Evolutionary conservation across 2,888 invertebrate genomes (phyloP).

Genomic region (Andrena chrysosceles): DNA sequence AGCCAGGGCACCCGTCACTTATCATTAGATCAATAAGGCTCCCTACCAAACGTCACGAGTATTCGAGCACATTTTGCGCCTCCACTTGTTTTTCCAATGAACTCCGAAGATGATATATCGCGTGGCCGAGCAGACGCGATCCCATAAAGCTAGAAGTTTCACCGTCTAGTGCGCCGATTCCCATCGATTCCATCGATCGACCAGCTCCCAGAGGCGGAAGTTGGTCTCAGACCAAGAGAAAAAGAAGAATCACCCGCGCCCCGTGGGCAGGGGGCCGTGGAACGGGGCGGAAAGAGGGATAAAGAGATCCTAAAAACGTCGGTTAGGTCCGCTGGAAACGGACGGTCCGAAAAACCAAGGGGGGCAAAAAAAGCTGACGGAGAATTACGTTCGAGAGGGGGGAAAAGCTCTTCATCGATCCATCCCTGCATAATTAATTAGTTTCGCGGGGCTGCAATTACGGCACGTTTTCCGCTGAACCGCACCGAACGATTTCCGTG

Average conservation of each 20-base stretch:
- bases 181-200: slow-evolving; percentile 40
- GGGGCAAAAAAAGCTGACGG: slow-evolving; percentile 12
- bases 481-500: slow-evolving; percentile 53
- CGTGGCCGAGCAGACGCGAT: slow-evolving; percentile 1
- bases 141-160: slow-evolving; percentile 24
- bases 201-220: slow-evolving; percentile 22
- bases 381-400: slow-evolving; percentile 22
- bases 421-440: slow-evolving; percentile 76
- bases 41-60: too few relatives aligned
- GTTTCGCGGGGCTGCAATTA: slow-evolving; percentile 74
- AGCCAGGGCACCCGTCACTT: not conserved
- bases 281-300: not conserved
- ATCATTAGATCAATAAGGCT: too few relatives aligned
- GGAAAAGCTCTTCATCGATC: slow-evolving; percentile 48
- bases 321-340: slow-evolving; percentile 40
- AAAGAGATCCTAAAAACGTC: slow-evolving; percentile 34
- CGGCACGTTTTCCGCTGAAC: slow-evolving; percentile 63
- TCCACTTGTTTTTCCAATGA: too few relatives aligned
- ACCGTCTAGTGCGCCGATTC: not conserved
- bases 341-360: slow-evolving; percentile 18
- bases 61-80: too few relatives aligned
- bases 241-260: not conserved
- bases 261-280: not conserved
- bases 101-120: slow-evolving; percentile 5
- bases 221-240: slow-evolving; percentile 32